phyloP scores from a whole-genome alignment of 2,888 invertebrate species.

The Eupithecia centaureata region DNA sequence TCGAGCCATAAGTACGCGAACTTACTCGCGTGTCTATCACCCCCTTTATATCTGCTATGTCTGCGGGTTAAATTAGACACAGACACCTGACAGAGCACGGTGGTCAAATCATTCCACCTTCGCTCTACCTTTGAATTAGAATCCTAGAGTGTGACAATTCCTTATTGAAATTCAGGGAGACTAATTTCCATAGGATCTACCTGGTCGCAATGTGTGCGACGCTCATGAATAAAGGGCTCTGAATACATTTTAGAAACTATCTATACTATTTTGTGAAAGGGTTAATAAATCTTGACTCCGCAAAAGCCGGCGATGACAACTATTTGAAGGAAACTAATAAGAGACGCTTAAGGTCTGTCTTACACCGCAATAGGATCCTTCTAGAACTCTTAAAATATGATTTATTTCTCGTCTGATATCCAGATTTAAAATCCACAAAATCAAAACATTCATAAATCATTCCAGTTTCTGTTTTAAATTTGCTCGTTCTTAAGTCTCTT shows the following conservation, averaged over 20 bases:
- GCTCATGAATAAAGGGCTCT: conserved; percentile 55
- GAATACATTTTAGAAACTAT: conserved; percentile 43
- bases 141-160: conserved; percentile 26
- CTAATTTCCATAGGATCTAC: conserved; percentile 51
- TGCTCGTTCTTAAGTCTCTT: conserved; percentile 15
- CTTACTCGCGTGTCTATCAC: too few relatives aligned
- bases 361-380: neutral
- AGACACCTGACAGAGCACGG: neutral
- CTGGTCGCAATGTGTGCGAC: conserved; percentile 42
- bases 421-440: neutral
- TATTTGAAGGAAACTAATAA: neutral
- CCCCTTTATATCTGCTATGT: neutral
- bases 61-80: neutral
- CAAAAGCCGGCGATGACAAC: conserved; percentile 4
- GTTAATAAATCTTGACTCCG: conserved; percentile 37
- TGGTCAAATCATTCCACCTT: neutral
- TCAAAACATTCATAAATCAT: conserved; percentile 3
- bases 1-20: too few relatives aligned
- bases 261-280: conserved; percentile 40
- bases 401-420: neutral
- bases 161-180: conserved; percentile 49
- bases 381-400: neutral
- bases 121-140: neutral
- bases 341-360: neutral
- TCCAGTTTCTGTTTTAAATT: conserved; percentile 24